Evolutionary conservation across 1,140 invertebrate genomes (phyloP).

Genomic region (Euschistus heros): DNA sequence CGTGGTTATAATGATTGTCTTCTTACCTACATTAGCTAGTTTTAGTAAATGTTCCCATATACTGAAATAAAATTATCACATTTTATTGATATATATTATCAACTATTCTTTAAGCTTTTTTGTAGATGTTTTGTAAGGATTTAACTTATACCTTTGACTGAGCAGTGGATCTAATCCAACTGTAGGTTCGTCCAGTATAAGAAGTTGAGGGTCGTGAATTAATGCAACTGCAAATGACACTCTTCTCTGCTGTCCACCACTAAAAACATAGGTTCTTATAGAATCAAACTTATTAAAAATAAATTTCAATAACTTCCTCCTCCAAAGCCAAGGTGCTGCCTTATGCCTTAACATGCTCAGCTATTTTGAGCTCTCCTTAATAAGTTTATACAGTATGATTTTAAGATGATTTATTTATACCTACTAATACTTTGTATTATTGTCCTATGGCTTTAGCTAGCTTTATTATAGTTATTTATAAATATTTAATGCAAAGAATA

Average conservation of each 20-base stretch:
- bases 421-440: too few species aligned
- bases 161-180: conserved; percentile 85
- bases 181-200: conserved; percentile 91
- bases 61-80: conserved; percentile 17
- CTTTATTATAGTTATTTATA: too few species aligned
- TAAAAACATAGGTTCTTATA: conserved; percentile 34
- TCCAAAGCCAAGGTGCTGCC: too few species aligned
- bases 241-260: conserved; percentile 84
- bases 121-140: neutral
- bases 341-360: too few species aligned
- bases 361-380: too few species aligned
- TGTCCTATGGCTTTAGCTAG: too few species aligned
- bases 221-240: conserved; percentile 87
- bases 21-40: conserved; percentile 38
- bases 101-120: neutral
- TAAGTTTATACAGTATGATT: too few species aligned
- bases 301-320: too few species aligned
- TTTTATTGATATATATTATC: neutral
- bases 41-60: conserved; percentile 48
- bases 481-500: too few species aligned
- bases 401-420: too few species aligned
- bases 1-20: conserved; percentile 52
- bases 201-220: conserved; percentile 82
- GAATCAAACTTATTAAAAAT: neutral
- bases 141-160: conserved; percentile 45